phyloP scores from a whole-genome alignment of 2,797 vertebrate species.

The Propithecus perrieri region DNA sequence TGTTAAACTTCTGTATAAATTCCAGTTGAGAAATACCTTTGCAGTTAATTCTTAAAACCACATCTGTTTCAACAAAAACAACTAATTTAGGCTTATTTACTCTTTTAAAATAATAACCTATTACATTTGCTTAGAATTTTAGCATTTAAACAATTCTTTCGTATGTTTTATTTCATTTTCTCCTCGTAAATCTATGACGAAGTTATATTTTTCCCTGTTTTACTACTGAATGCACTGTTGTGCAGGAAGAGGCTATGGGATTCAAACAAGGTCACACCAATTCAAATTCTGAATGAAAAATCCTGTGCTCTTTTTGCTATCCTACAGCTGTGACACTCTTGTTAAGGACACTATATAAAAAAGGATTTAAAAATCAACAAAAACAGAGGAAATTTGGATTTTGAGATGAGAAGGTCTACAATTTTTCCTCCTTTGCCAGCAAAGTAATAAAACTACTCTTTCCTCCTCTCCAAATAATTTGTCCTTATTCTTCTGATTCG shows the following conservation, averaged over 20 bases:
- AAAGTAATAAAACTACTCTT: too few species aligned
- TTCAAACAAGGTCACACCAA: background rate
- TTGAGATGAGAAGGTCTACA: too few species aligned
- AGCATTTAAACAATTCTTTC: background rate
- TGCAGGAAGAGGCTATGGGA: background rate
- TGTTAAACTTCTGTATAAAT: constrained; percentile 30
- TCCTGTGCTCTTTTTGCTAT: background rate
- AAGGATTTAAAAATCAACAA: background rate
- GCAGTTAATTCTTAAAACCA: constrained; percentile 8
- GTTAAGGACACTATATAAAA: background rate
- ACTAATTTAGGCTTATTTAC: background rate
- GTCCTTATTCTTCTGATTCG: too few species aligned
- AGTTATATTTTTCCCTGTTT: background rate
- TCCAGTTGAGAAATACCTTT: background rate
- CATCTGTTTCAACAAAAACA: background rate
- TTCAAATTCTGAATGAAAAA: constrained; percentile 17
- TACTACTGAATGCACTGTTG: background rate
- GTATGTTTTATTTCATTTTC: background rate
- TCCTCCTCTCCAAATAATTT: too few species aligned
- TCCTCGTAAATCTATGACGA: background rate
- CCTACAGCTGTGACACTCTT: background rate
- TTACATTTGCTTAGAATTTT: constrained; percentile 26
- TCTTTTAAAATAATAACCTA: background rate
- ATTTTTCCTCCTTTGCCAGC: too few species aligned
- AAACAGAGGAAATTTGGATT: background rate